These are phyloP conservation scores for Pomphorhynchus laevis DNA, from an alignment of 1,140 invertebrate genomes.

Conservation along the genomic window DNA sequence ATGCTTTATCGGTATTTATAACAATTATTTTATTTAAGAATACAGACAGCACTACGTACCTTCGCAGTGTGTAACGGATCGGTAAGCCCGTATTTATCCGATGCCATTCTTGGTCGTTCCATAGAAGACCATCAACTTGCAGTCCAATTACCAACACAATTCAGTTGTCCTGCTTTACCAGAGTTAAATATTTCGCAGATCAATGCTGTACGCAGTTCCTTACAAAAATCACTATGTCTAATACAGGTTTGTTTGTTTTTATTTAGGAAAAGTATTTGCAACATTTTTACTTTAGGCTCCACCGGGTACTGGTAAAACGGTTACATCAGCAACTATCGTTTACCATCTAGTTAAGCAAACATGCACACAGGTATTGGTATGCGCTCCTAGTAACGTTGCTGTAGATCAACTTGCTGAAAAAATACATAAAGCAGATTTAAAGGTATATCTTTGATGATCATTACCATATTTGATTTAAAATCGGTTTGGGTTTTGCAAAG, in stretches of 20 bases:
- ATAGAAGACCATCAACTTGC: constrained; percentile 51
- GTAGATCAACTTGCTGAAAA: constrained; percentile 96
- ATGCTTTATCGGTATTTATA: too few species aligned
- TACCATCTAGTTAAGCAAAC: constrained; percentile 81
- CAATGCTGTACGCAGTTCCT: constrained; percentile 87
- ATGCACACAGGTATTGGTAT: constrained; percentile 59
- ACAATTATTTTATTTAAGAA: constrained; percentile 32
- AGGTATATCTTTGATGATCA: too few species aligned
- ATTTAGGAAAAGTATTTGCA: too few species aligned
- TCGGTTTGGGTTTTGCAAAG: too few species aligned
- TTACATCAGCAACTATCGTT: constrained; percentile 91
- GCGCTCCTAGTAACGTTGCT: constrained; percentile 88
- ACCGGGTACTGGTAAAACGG: constrained; percentile 83
- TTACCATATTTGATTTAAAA: too few species aligned
- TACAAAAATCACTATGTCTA: constrained; percentile 67
- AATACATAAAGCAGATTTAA: constrained; percentile 76
- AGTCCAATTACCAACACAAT: constrained; percentile 60
- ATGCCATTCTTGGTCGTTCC: constrained; percentile 69
- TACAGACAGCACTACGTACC: constrained; percentile 63
- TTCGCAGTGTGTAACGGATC: constrained; percentile 80
- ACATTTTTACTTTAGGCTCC: too few species aligned
- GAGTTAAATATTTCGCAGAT: constrained; percentile 84
- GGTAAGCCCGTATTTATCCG: constrained; percentile 85
- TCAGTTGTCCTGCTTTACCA: constrained; percentile 73
- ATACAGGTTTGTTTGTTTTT: too few species aligned